These are phyloP conservation scores for Eurosta solidaginis DNA, from an alignment of 1,140 invertebrate species.

Conservation along the genomic window DNA sequence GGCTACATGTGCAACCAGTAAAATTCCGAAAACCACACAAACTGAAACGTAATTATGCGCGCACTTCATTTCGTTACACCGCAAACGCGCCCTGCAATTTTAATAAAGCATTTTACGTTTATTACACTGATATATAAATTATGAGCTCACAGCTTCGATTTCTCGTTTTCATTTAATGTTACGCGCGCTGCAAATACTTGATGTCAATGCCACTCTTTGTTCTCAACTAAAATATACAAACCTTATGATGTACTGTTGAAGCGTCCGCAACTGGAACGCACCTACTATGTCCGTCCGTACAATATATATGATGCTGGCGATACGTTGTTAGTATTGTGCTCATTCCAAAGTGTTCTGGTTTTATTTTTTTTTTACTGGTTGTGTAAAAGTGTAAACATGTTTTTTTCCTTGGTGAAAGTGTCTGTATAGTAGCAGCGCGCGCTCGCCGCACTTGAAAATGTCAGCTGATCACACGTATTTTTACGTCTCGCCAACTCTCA, in stretches of 20 bases:
- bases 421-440: neutral
- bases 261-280: neutral
- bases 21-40: neutral
- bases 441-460: neutral
- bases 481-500: neutral
- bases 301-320: too few relatives aligned
- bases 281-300: neutral
- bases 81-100: neutral
- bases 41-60: neutral
- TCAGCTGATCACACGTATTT: neutral
- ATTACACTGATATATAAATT: neutral
- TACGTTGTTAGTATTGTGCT: neutral
- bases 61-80: neutral
- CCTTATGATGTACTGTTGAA: neutral
- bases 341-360: neutral
- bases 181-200: neutral
- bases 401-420: neutral
- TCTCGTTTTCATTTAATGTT: neutral
- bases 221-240: neutral
- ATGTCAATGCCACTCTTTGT: conserved; percentile 23
- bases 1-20: neutral
- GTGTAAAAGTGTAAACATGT: too few relatives aligned
- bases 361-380: neutral
- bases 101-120: neutral
- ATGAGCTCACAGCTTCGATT: neutral